phyloP scores from a whole-genome alignment of 30 jellyfish, hydroid and myxozoan species.

The Pseudorhiza aurosa region DNA sequence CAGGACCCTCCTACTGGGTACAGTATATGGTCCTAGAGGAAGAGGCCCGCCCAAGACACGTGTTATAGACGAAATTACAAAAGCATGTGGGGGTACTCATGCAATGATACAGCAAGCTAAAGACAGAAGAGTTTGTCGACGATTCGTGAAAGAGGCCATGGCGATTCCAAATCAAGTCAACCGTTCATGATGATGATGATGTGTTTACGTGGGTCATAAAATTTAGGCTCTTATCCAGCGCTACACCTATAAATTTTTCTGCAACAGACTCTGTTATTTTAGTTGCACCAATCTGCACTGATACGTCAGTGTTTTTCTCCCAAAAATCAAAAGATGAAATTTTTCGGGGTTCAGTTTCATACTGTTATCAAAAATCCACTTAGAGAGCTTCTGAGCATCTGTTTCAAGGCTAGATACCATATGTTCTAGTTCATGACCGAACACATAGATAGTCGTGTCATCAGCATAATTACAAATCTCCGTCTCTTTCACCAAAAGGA shows the following conservation, averaged over 20 bases:
- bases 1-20: no score
- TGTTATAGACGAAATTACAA: no score
- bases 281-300: neutral
- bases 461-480: neutral
- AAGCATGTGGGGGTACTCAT: no score
- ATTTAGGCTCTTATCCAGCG: neutral
- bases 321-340: neutral
- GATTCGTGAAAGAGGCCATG: no score
- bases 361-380: conserved; percentile 6
- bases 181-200: no score
- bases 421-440: neutral
- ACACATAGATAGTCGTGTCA: neutral
- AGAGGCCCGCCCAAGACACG: no score
- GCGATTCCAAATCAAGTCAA: no score
- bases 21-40: no score
- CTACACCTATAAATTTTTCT: conserved; percentile 14
- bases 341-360: conserved; percentile 1
- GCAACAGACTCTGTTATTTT: neutral
- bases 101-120: no score
- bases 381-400: conserved; percentile 15
- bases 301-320: neutral
- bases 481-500: neutral
- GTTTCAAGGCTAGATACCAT: conserved; percentile 4
- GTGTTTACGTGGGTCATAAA: conserved; percentile 22
- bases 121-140: no score